phyloP scores from a whole-genome alignment of 1,140 invertebrate genomes.

The Triops longicaudatus region DNA sequence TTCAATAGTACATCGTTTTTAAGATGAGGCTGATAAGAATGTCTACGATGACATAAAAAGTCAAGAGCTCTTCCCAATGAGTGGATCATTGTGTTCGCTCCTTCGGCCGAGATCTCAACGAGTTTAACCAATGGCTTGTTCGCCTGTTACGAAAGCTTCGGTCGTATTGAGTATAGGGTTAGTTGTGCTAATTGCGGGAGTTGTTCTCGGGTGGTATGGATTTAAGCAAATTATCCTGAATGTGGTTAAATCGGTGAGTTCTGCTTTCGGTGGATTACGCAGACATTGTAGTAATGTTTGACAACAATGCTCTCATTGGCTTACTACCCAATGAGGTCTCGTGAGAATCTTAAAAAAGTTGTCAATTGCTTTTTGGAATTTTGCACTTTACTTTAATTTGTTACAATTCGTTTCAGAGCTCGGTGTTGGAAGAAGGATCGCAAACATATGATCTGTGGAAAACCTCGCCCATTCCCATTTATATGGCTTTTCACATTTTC shows the following conservation, averaged over 20 bases:
- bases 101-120: background rate
- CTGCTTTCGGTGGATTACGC: too few species aligned
- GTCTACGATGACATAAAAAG: background rate
- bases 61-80: background rate
- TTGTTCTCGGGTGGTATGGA: constrained; percentile 17
- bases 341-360: too few species aligned
- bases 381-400: too few species aligned
- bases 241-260: constrained; percentile 11
- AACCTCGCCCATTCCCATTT: constrained; percentile 42
- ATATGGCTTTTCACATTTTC: constrained; percentile 44
- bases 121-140: background rate
- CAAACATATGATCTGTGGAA: constrained; percentile 39
- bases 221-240: constrained; percentile 6
- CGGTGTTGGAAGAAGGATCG: constrained; percentile 27
- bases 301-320: too few species aligned
- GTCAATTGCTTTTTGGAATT: too few species aligned
- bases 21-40: background rate
- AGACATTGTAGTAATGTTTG: too few species aligned
- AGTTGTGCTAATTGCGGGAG: background rate
- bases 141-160: background rate
- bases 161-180: background rate
- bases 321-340: too few species aligned
- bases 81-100: background rate
- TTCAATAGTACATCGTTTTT: too few species aligned
- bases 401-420: constrained; percentile 1